Base-by-base conservation (phyloP, 2,113 vertebrate species). In the Elephantulus edwardii region DNA sequence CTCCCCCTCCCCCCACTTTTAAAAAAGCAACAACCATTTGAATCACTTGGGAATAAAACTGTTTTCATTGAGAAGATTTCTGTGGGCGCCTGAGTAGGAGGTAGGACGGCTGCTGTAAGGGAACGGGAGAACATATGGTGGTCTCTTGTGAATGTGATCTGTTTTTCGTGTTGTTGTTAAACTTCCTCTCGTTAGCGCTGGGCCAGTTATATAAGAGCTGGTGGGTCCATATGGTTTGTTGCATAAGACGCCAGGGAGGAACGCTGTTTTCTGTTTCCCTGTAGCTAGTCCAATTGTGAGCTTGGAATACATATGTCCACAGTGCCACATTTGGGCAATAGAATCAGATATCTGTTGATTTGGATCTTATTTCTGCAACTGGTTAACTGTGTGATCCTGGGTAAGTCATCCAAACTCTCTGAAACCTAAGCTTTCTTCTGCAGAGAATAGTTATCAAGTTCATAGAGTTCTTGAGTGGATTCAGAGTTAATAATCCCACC, bases 161-260 rank as follows among this genome's bases (percentile, higher is more conserved):
- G 95, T 86, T 96, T 95, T 95, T 88, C 83, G 85, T 94, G 94
- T 94, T 96, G 96, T 96, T 96, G 96, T 96, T 96, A 96, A 96
- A 96, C 96, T 96, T 95, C 95, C 91, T 93, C 83, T 93, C 22
- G 71, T 94, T 95, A 94, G 92, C 85, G 35, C 10, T 86, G 91
- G 83, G 92, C 60, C 71, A 6, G 56, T 96, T 96, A 96, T 91
- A 70, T 96, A 96, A 96, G 95, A 96, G 93, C 79, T 44, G 3
- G 58, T 86, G 90, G 93, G 93, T 95, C 96, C 96, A 96, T 95
- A 96, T 96, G 96, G 96, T 86, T 95, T 86, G 92, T 96, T 95
- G 95, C 95, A 94, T 95, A 96, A 96, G 95, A 93, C 0, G 20
- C 79, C 75, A 92, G 89, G 82, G 92, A 95, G 68, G 89, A 95